These are phyloP conservation scores for Ophion ellenae DNA, from an alignment of 2,888 invertebrate species.

Conservation along the genomic window DNA sequence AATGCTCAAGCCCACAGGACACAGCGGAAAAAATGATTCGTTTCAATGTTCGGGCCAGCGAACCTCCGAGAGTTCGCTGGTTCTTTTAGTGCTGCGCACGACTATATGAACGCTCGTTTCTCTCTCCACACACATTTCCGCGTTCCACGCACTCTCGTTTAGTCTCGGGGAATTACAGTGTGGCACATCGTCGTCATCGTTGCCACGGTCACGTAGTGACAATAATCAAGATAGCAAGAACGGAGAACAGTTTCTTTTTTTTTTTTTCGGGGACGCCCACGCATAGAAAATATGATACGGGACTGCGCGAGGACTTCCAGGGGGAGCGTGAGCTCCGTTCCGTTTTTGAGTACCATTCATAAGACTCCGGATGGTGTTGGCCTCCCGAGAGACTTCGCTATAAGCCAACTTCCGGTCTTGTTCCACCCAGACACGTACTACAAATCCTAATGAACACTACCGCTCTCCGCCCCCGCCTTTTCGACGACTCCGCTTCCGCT, in stretches of 20 bases:
- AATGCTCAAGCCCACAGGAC: neutral
- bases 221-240: conserved; percentile 63
- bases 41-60: conserved; percentile 23
- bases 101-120: neutral
- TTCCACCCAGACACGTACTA: conserved; percentile 50
- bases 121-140: conserved; percentile 46
- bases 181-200: conserved; percentile 25
- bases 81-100: conserved; percentile 1
- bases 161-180: conserved; percentile 47
- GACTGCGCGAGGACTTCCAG: neutral
- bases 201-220: conserved; percentile 55
- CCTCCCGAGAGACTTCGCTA: conserved; percentile 21
- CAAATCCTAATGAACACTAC: conserved; percentile 45
- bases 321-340: neutral
- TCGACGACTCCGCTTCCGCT: neutral
- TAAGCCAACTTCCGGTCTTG: conserved; percentile 59
- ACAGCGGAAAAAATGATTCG: neutral
- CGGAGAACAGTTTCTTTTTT: conserved; percentile 49
- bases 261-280: conserved; percentile 61
- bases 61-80: conserved; percentile 26
- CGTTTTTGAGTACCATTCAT: conserved; percentile 57
- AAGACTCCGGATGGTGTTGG: conserved; percentile 34
- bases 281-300: conserved; percentile 45
- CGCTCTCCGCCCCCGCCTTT: neutral
- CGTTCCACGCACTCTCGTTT: conserved; percentile 58